These are phyloP conservation scores for Papilio aristodemus DNA, from an alignment of 1,140 invertebrate species.

Conservation along the genomic window DNA sequence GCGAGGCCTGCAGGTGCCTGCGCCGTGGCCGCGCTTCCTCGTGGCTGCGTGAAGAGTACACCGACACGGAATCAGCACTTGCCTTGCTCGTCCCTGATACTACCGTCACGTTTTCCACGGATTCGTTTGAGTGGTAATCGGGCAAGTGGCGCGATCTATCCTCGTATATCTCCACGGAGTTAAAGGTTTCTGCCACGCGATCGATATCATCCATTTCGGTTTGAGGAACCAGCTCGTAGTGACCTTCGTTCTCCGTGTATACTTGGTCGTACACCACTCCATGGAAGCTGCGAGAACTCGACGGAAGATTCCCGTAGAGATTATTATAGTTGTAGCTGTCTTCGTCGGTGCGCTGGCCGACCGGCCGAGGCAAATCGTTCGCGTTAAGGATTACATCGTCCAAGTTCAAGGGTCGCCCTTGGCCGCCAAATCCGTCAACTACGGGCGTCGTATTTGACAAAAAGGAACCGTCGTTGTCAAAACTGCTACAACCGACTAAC, in stretches of 20 bases:
- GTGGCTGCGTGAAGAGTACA: slow-evolving; percentile 80
- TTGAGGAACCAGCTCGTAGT: slow-evolving; percentile 73
- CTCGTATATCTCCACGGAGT: slow-evolving; percentile 72
- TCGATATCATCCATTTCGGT: slow-evolving; percentile 64
- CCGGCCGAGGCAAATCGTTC: slow-evolving; percentile 57
- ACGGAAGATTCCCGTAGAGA: slow-evolving; percentile 59
- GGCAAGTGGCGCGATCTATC: slow-evolving; percentile 48
- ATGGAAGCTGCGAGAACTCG: slow-evolving; percentile 56
- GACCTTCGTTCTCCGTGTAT: slow-evolving; percentile 73
- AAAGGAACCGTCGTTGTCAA: slow-evolving; percentile 72
- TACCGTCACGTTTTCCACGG: slow-evolving; percentile 71
- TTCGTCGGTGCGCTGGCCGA: slow-evolving; percentile 55
- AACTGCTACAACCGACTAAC: slow-evolving; percentile 69
- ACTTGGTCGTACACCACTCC: slow-evolving; percentile 72
- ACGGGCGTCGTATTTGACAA: slow-evolving; percentile 77
- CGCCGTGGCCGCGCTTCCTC: slow-evolving; percentile 67
- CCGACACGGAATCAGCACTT: slow-evolving; percentile 79
- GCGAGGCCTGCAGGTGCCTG: slow-evolving; percentile 67
- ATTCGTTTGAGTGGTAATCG: slow-evolving; percentile 63
- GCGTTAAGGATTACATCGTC: slow-evolving; percentile 69
- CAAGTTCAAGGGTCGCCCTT: slow-evolving; percentile 70
- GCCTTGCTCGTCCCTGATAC: slow-evolving; percentile 67
- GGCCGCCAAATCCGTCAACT: slow-evolving; percentile 76
- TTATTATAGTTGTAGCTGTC: slow-evolving; percentile 72
- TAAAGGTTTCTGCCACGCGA: slow-evolving; percentile 61